Evolutionary conservation across 2,113 vertebrate genomes (phyloP).

Genomic region (Megaptera novaeangliae): DNA sequence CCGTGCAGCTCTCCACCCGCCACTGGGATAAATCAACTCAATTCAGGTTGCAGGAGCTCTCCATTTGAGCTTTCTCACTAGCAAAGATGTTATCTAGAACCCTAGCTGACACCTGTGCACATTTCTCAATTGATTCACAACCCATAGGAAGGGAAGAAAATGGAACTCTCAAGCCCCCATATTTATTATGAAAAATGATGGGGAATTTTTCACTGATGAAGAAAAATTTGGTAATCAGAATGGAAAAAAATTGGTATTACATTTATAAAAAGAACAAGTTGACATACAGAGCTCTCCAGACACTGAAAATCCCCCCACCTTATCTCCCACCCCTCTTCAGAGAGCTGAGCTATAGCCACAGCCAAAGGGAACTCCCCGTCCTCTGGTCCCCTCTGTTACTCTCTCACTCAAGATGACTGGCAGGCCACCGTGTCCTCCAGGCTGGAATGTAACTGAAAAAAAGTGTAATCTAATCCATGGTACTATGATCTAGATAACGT

Average conservation of each 20-base stretch:
- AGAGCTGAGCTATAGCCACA: background rate
- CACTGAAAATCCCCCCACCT: background rate
- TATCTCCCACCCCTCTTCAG: background rate
- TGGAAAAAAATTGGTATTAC: background rate
- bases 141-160: background rate
- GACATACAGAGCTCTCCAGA: background rate
- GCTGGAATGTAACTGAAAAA: slow-evolving; percentile 3
- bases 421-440: background rate
- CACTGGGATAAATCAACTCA: background rate
- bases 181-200: background rate
- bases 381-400: background rate
- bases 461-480: background rate
- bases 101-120: background rate
- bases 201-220: background rate
- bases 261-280: background rate
- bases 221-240: background rate
- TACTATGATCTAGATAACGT: background rate
- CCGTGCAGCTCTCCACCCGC: background rate
- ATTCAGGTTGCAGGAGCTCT: too few relatives aligned
- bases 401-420: background rate
- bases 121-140: background rate
- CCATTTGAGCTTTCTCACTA: background rate
- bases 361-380: background rate
- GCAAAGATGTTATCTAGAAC: background rate
- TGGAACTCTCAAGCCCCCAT: background rate